Evolutionary conservation across 2,797 vertebrate species (phyloP), one percentile per base, ranked within the genome.

Genomic region (Lacerta agilis): DNA sequence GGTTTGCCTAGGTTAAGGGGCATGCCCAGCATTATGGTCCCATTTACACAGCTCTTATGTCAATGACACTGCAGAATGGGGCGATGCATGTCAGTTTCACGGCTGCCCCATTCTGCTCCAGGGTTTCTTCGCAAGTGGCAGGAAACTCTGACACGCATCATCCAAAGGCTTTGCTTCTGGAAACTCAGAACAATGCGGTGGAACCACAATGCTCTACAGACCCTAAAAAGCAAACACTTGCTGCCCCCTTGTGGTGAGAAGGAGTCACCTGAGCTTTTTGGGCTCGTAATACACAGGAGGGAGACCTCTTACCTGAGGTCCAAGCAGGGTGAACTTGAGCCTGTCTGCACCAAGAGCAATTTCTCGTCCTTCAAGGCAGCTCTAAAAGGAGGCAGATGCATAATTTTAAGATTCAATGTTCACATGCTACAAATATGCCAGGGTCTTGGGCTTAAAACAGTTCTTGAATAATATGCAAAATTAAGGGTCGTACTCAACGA

Each of bases 251-350:
- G 45, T 83, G 82, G 82, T 5, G 15, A 80, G 15, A 5, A 33
- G n/a, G 20, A 33, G 43, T 4, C 8, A n/a, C 9, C 41, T 49
- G 45, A 17, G 4, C 3, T 27, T 25, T 43, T 7, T 82, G 29
- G 13, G 25, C 4, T 85, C 8, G 64, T 20, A 49, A 82, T 81
- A 23, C 29, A 1, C 0, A 4, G 10, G 29, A 6, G 6, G 2
- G 0, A 0, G 9, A 7, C 0, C 0, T 33, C 67, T 86, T 73
- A 99, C 99, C 99, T 99, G 41, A 99, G 96, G 94, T 99, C 99
- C 82, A 99, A 95, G 93, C 99, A 99, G 0, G 99, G 99, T 8
- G 99, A 99, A 93, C 99, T 99, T 75, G 98, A 99, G 4, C 99
- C 99, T 0, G 98, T 99, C 96, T 99, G 99, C 41, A 98, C 97